Evolutionary conservation across 1,140 invertebrate species (phyloP).

Genomic region (Catajapyx aquilonaris): DNA sequence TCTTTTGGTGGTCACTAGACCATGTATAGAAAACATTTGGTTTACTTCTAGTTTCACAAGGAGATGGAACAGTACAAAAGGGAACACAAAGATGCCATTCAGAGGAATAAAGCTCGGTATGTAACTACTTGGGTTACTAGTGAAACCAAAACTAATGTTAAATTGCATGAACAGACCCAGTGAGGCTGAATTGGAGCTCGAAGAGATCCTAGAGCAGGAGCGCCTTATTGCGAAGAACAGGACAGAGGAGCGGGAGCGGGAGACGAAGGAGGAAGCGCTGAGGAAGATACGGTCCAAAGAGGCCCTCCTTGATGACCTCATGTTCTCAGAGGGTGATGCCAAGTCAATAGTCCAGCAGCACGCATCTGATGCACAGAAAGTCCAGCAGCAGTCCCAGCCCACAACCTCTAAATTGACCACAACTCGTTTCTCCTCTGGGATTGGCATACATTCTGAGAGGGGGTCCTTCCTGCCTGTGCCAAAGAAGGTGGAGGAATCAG

Average conservation of each 20-base stretch:
- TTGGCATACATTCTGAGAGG: too few species aligned
- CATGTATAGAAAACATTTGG: too few species aligned
- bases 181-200: constrained; percentile 54
- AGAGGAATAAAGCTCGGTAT: constrained; percentile 59
- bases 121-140: constrained; percentile 12
- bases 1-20: too few species aligned
- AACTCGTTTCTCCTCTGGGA: constrained; percentile 58
- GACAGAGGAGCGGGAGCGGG: constrained; percentile 30
- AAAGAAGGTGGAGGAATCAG: constrained; percentile 44
- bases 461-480: constrained; percentile 41
- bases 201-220: constrained; percentile 61
- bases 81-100: constrained; percentile 76
- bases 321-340: constrained; percentile 75
- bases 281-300: constrained; percentile 69
- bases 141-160: constrained; percentile 1
- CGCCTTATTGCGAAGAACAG: constrained; percentile 17
- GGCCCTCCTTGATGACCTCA: constrained; percentile 78
- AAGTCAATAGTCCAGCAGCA: constrained; percentile 69
- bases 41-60: too few species aligned
- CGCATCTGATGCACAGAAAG: constrained; percentile 38
- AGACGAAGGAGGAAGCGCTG: constrained; percentile 55
- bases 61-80: constrained; percentile 87
- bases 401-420: constrained; percentile 9
- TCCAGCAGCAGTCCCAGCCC: too few species aligned
- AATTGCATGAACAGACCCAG: constrained; percentile 15